Evolutionary conservation across 37 sponge, comb jelly and placozoan species (phyloP).

Genomic region (Hormiphora californensis): DNA sequence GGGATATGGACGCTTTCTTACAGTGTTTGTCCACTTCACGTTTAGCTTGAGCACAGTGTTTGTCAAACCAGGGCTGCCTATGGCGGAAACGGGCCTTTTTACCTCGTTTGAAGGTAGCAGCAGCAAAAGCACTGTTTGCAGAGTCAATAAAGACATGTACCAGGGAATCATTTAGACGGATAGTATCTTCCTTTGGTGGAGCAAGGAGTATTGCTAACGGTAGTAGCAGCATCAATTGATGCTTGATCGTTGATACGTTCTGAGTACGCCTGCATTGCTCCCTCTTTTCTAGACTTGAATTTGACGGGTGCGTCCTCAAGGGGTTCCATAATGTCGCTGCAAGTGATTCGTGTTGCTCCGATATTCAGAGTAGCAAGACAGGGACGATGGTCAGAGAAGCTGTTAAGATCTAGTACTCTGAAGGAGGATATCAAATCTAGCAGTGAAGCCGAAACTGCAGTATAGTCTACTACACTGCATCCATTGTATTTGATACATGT

Average conservation of each 20-base stretch:
- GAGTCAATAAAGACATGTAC: not conserved
- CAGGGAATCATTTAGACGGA: not conserved
- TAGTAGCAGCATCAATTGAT: no score
- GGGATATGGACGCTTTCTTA: not conserved
- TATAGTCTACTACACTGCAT: not conserved
- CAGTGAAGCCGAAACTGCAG: not conserved
- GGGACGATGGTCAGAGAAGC: not conserved
- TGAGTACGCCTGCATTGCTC: no score
- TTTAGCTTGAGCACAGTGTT: not conserved
- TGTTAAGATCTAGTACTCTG: not conserved
- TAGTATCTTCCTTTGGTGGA: not conserved
- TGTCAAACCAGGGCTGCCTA: not conserved
- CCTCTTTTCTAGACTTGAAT: not conserved
- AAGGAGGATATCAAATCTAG: not conserved
- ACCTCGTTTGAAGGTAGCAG: no score
- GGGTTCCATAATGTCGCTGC: not conserved
- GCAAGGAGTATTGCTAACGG: no score
- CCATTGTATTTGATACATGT: slow-evolving; percentile 20
- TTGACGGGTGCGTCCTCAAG: slow-evolving; percentile 1
- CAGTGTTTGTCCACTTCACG: not conserved
- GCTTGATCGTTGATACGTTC: no score
- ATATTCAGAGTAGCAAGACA: not conserved
- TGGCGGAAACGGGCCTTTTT: not conserved
- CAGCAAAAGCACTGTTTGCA: not conserved
- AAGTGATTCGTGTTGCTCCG: not conserved